Conservation (phyloP, 1,140 invertebrate species). For the Rhynchophorus ferrugineus region DNA sequence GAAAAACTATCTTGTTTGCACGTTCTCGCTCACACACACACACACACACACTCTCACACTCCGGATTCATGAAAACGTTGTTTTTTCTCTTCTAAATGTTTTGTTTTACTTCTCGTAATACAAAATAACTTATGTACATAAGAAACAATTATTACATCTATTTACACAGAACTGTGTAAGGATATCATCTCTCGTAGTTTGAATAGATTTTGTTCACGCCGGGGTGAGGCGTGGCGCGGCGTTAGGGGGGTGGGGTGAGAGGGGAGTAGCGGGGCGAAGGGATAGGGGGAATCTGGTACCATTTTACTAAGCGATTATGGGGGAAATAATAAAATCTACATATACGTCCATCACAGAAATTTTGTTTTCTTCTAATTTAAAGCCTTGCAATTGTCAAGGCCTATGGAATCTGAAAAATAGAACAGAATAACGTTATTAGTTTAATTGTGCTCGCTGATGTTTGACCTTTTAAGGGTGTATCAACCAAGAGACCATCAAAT, state of each 20-base stretch:
- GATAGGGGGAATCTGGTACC: background rate
- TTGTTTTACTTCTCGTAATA: conserved; percentile 31
- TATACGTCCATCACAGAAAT: conserved; percentile 42
- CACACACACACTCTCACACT: background rate
- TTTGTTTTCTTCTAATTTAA: conserved; percentile 45
- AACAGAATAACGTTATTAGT: background rate
- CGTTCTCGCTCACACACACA: background rate
- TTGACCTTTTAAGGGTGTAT: too few species aligned
- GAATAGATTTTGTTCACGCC: conserved; percentile 21
- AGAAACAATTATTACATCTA: conserved; percentile 34
- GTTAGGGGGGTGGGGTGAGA: background rate
- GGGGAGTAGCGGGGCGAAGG: background rate
- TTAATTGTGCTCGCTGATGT: too few species aligned
- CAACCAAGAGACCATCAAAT: too few species aligned
- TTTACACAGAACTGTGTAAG: conserved; percentile 23
- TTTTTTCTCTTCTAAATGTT: too few species aligned
- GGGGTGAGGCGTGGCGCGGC: conserved; percentile 1
- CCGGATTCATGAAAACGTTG: conserved; percentile 16
- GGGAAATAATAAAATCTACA: conserved; percentile 36
- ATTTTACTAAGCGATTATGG: conserved; percentile 31
- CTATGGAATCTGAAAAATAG: conserved; percentile 57
- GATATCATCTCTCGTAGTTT: conserved; percentile 9
- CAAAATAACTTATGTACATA: conserved; percentile 41
- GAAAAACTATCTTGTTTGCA: background rate
- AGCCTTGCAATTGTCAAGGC: conserved; percentile 68